Evolutionary conservation across 2,888 invertebrate genomes (phyloP).

Genomic region (Linnaemya vulpina): DNA sequence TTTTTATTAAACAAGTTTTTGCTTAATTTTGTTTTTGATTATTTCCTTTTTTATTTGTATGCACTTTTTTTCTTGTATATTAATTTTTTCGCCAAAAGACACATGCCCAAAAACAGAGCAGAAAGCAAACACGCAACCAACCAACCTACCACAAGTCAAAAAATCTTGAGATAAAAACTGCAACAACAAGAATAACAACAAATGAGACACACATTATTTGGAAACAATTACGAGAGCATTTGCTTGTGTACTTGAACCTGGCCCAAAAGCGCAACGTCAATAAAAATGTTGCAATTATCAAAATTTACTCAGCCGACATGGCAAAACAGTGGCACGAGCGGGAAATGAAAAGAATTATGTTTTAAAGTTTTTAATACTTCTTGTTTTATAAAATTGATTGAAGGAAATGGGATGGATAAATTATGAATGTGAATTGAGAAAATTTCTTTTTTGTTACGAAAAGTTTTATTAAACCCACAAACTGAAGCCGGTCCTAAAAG

Average conservation of each 20-base stretch:
- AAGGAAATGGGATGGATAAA: too few species aligned
- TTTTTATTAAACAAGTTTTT: constrained; percentile 70
- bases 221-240: constrained; percentile 61
- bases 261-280: constrained; percentile 60
- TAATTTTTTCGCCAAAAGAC: constrained; percentile 67
- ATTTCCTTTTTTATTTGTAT: not conserved
- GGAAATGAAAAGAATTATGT: not conserved
- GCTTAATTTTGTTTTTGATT: not conserved
- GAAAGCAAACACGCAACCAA: constrained; percentile 74
- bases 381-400: not conserved
- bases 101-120: constrained; percentile 73
- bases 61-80: not conserved
- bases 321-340: constrained; percentile 46
- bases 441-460: too few species aligned
- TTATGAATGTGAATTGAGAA: too few species aligned
- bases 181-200: constrained; percentile 5
- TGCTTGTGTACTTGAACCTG: constrained; percentile 66
- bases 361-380: not conserved
- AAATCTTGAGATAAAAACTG: constrained; percentile 60
- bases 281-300: constrained; percentile 58
- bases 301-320: constrained; percentile 21
- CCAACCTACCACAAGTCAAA: constrained; percentile 71
- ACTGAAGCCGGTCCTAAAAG: too few species aligned
- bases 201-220: constrained; percentile 14
- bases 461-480: too few species aligned